Evolutionary conservation across 2,113 vertebrate genomes (phyloP).

Genomic region (Zootoca vivipara): DNA sequence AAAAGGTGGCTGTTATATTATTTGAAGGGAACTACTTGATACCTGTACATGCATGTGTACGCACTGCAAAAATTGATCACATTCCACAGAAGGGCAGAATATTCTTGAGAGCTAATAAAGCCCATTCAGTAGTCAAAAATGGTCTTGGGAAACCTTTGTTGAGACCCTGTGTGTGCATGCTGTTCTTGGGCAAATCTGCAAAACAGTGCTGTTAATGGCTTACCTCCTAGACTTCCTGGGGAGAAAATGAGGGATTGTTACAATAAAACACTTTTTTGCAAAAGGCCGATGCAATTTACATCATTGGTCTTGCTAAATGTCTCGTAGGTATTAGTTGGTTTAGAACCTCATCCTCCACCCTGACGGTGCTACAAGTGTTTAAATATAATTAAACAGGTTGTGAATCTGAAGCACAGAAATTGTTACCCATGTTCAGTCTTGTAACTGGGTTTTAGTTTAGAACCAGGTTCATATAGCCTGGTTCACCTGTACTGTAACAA

Average conservation of each 20-base stretch:
- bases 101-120: background rate
- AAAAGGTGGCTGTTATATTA: background rate
- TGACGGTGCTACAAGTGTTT: no score
- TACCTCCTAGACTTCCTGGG: background rate
- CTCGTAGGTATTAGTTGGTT: background rate
- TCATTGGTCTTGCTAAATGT: background rate
- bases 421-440: background rate
- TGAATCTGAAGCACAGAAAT: background rate
- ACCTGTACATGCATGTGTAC: background rate
- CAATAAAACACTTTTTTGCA: background rate
- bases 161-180: background rate
- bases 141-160: background rate
- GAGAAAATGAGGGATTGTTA: background rate
- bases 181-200: background rate
- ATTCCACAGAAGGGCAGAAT: background rate
- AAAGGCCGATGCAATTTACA: background rate
- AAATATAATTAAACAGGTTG: background rate
- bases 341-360: background rate
- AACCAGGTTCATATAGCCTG: background rate
- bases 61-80: background rate
- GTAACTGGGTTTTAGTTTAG: background rate
- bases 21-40: background rate
- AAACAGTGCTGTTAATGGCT: background rate
- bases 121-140: background rate
- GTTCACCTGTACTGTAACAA: background rate